Conservation (phyloP, 2,797 vertebrate species). For the Thaleichthys pacificus region DNA sequence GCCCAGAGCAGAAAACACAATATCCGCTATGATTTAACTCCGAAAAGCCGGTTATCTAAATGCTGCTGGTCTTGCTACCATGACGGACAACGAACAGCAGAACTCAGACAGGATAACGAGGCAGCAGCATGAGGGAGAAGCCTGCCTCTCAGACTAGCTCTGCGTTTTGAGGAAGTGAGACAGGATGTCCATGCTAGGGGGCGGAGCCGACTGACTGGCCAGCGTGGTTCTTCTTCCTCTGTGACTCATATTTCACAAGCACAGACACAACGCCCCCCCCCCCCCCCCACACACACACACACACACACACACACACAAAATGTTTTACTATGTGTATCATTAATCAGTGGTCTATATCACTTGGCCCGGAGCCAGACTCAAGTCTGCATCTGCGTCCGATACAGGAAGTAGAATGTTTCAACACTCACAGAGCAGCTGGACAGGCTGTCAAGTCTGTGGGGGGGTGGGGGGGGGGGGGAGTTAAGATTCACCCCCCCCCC, state of each 20-base stretch:
- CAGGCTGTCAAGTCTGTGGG: conserved; percentile 42
- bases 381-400: conserved; percentile 21
- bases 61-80: too few species aligned
- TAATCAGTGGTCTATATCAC: neutral
- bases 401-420: conserved; percentile 59
- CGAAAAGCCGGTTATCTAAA: too few species aligned
- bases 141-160: neutral
- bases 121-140: conserved; percentile 12
- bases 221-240: conserved; percentile 12
- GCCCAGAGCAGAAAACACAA: neutral
- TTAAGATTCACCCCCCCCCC: too few species aligned
- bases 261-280: neutral
- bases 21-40: too few species aligned
- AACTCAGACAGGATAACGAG: neutral
- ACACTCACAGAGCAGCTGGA: conserved; percentile 63
- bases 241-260: conserved; percentile 5
- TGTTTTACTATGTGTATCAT: conserved; percentile 2
- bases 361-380: conserved; percentile 13
- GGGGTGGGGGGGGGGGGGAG: conserved; percentile 6
- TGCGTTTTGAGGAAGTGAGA: conserved; percentile 52
- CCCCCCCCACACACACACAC: neutral
- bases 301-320: too few species aligned
- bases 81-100: neutral
- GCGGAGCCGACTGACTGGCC: conserved; percentile 36
- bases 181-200: conserved; percentile 37